phyloP scores from a whole-genome alignment of 2,113 vertebrate species.

The Cromileptes altivelis region DNA sequence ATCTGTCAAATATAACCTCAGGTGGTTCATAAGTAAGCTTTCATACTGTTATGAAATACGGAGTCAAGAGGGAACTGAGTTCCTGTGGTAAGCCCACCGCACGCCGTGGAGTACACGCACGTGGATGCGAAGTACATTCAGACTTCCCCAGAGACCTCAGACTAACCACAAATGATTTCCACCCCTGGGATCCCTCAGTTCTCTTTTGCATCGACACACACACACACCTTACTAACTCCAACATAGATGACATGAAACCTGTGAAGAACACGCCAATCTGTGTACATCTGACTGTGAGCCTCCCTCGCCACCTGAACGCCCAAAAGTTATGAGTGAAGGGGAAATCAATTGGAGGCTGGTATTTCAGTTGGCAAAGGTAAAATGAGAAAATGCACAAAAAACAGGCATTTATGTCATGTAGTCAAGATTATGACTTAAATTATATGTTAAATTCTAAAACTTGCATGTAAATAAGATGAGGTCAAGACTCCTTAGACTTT shows the following conservation, averaged over 20 bases:
- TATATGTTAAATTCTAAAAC: background rate
- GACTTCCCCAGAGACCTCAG: conserved; percentile 56
- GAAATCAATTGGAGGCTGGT: background rate
- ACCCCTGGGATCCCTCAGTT: background rate
- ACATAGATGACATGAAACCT: background rate
- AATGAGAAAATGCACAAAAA: background rate
- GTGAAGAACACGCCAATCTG: background rate
- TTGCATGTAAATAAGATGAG: background rate
- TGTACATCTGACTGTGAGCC: background rate
- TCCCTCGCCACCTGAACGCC: background rate
- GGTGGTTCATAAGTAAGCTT: conserved; percentile 1
- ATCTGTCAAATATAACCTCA: conserved; percentile 9
- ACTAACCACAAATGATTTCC: conserved; percentile 58
- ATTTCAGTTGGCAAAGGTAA: background rate
- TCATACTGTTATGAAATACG: conserved; percentile 23
- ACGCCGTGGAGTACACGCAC: conserved; percentile 5
- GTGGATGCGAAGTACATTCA: conserved; percentile 23
- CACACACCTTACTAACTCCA: background rate
- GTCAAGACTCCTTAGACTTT: background rate
- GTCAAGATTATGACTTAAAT: background rate
- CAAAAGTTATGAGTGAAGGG: background rate
- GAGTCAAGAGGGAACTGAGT: conserved; percentile 24
- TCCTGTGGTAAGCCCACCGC: conserved; percentile 65
- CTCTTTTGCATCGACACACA: background rate
- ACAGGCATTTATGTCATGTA: background rate